Base-by-base conservation (phyloP, 2,113 vertebrate genomes). In the Malurus cyaneus region DNA sequence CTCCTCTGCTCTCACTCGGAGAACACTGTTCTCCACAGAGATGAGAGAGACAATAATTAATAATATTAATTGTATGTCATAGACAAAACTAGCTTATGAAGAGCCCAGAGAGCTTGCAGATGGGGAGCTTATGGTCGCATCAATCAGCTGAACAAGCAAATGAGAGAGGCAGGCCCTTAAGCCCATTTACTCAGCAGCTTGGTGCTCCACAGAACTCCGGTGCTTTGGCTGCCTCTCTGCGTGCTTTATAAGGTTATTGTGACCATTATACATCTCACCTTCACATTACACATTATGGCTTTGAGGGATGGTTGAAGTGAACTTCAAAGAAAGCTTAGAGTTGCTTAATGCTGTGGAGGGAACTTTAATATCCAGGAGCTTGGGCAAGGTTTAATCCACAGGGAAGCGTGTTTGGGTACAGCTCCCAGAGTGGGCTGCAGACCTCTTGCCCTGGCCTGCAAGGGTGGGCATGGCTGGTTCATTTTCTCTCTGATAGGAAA, bases 71-170 rank as follows among this genome's bases (percentile, higher is more conserved):
- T 19, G 6, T 31, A 32, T 85, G 73, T 72, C 91, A 95, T 56
- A 62, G 66, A 32, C 73, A 94, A 84, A 76, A 50, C 70, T 32
- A 80, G 61, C 29, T 92, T 28, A 69, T 62, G 52, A 88, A 54
- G 64, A 90, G 66, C 62, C 67, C 7, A 11, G 34, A 86, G 73
- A 92, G 42, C 53, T 82, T 77, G 54, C 70, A 92, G 66, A 92
- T 91, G 86, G 57, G 57, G 59, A 91, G 54, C 85, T 92, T 95
- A 92, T 80, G 94, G 81, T 91, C 29, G 0, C 69, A 72, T 94
- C 87, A 91, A 61, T 95, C 93, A 94, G 81, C 79, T 61, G 66
- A 94, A 80, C 28, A 91, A 95, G 93, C 79, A 94, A 82, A 96
- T 84, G 85, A 95, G 74, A 91, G 93, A 94, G 86, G 90, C 79